Percentiles rank a stretch among this genome's conserved stretches.
Evolutionary conservation across 2,888 invertebrate genomes (phyloP).

Genomic region (Drosophila eohydei): DNA sequence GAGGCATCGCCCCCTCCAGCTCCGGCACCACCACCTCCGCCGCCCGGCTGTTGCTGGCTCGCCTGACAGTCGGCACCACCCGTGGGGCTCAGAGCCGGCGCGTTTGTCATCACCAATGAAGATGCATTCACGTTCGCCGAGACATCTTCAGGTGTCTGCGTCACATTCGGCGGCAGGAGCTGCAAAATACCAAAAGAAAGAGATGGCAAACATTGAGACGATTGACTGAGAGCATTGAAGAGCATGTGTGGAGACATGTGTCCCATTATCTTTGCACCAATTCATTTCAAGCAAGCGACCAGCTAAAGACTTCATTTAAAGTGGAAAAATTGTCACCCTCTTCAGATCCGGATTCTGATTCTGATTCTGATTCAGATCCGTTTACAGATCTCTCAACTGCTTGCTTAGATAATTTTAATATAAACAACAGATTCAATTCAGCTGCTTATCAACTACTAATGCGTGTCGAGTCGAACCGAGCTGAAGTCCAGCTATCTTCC

Average conservation of each 20-base stretch:
- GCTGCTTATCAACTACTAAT: constrained; percentile 10
- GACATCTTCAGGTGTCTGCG: constrained; percentile 75
- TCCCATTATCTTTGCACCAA: constrained; percentile 40
- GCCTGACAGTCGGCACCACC: constrained; percentile 86
- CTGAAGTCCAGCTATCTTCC: constrained; percentile 11
- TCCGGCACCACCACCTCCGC: constrained; percentile 78
- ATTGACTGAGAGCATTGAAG: constrained; percentile 7
- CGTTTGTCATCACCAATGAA: constrained; percentile 76
- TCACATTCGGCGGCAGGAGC: constrained; percentile 74
- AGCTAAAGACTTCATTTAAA: constrained; percentile 37
- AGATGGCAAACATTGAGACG: constrained; percentile 8
- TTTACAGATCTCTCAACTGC: not conserved
- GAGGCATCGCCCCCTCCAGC: constrained; percentile 84
- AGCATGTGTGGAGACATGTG: constrained; percentile 10
- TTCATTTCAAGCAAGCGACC: constrained; percentile 16
- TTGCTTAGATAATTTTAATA: constrained; percentile 14
- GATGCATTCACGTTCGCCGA: constrained; percentile 66
- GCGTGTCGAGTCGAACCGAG: constrained; percentile 2
- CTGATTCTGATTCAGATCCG: not conserved
- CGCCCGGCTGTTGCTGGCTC: constrained; percentile 87
- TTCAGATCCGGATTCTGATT: not conserved
- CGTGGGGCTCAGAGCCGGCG: constrained; percentile 76
- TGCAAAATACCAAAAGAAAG: constrained; percentile 54
- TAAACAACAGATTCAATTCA: constrained; percentile 11
- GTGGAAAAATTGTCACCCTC: constrained; percentile 60